Conservation (phyloP, 2,113 vertebrate species). For the Cariama cristata region DNA sequence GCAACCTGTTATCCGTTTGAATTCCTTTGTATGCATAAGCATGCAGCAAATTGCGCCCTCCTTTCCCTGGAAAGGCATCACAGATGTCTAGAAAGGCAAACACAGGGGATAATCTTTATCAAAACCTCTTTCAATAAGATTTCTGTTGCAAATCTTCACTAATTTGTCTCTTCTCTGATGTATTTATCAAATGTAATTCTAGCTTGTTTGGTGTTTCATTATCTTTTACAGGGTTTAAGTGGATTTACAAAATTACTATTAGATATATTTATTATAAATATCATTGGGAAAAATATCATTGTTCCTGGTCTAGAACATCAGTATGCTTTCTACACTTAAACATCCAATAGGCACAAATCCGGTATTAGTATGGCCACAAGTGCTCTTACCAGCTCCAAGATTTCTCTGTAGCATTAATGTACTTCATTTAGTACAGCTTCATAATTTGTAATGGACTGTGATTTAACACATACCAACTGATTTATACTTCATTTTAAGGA, state of each 20-base stretch:
- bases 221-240: not conserved
- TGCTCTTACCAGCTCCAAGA: not conserved
- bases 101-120: not conserved
- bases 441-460: not conserved
- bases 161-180: not conserved
- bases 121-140: not conserved
- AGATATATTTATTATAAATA: not conserved
- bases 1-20: not conserved
- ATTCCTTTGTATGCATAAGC: not conserved
- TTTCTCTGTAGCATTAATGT: not conserved
- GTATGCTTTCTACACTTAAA: not conserved
- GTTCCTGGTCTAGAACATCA: not conserved
- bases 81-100: not conserved
- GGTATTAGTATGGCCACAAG: not conserved
- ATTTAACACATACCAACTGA: not conserved
- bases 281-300: not conserved
- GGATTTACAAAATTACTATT: not conserved
- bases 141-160: not conserved
- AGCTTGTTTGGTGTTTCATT: not conserved
- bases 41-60: accelerated
- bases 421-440: not conserved
- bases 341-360: not conserved
- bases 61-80: not conserved
- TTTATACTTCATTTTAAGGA: not conserved
- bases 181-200: not conserved